A percentile compares a stretch with the other conserved stretches of the same genome.
Conservation (phyloP, 2,113 vertebrate genomes). For the Seriola dumerili region DNA sequence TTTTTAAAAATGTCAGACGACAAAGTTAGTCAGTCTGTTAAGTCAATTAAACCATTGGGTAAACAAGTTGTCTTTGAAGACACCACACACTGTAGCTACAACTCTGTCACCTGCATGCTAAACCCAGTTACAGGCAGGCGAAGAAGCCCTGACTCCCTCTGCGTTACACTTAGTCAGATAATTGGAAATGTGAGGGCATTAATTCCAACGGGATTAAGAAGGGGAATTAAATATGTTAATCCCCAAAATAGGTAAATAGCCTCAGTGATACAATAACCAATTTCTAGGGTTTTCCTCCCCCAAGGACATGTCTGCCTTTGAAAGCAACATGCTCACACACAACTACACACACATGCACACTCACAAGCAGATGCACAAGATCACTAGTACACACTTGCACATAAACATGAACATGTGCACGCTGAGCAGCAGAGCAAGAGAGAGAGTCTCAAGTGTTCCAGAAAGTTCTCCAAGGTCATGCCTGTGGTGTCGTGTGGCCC, state of each 20-base stretch:
- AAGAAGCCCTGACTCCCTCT: slow-evolving; percentile 80
- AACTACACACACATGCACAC: slow-evolving; percentile 22
- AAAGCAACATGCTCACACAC: slow-evolving; percentile 79
- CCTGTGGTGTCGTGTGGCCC: slow-evolving; percentile 77
- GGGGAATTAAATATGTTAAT: slow-evolving; percentile 91
- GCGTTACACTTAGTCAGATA: slow-evolving; percentile 87
- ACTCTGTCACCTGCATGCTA: slow-evolving; percentile 77
- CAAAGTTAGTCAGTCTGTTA: slow-evolving; percentile 66
- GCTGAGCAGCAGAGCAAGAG: slow-evolving; percentile 2
- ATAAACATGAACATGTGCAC: slow-evolving; percentile 27
- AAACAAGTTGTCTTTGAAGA: slow-evolving; percentile 80
- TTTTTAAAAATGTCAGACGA: slow-evolving; percentile 35
- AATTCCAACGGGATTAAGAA: slow-evolving; percentile 87
- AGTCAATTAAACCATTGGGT: slow-evolving; percentile 75
- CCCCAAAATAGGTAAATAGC: slow-evolving; percentile 91
- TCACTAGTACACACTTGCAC: background rate
- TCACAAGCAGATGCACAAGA: slow-evolving; percentile 15
- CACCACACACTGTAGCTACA: slow-evolving; percentile 67
- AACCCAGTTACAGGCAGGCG: slow-evolving; percentile 81
- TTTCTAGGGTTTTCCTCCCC: slow-evolving; percentile 89
- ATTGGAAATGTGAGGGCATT: slow-evolving; percentile 90
- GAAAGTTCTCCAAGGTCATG: slow-evolving; percentile 86
- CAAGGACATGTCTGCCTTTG: slow-evolving; percentile 88
- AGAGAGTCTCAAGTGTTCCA: slow-evolving; percentile 69
- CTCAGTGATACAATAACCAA: slow-evolving; percentile 90